These are phyloP conservation scores for Girardinus metallicus DNA, from an alignment of 2,797 vertebrate species.

Conservation along the genomic window DNA sequence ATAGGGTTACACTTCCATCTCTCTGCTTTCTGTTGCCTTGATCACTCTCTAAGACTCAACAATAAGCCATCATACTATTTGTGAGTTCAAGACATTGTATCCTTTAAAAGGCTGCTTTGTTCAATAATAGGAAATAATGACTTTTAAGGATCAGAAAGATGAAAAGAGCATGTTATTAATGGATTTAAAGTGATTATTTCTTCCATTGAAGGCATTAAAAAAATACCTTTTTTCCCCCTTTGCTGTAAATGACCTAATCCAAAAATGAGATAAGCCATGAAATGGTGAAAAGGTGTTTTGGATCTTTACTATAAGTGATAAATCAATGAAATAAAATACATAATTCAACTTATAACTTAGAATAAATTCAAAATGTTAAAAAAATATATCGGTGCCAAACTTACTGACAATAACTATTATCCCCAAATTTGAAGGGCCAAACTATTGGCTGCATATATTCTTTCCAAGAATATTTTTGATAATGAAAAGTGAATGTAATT, in stretches of 20 bases:
- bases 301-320: background rate
- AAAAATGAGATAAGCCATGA: background rate
- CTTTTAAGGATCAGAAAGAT: constrained; percentile 8
- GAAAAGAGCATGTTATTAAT: background rate
- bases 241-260: background rate
- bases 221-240: too few species aligned
- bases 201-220: background rate
- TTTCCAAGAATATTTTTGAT: background rate
- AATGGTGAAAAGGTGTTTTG: too few species aligned
- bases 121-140: constrained; percentile 3
- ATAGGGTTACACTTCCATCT: constrained; percentile 64
- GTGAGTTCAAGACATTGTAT: constrained; percentile 10
- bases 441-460: background rate
- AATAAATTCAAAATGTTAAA: background rate
- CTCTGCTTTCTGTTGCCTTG: constrained; percentile 5
- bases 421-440: background rate
- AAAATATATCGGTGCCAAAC: background rate
- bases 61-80: constrained; percentile 23
- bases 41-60: constrained; percentile 31
- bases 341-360: background rate
- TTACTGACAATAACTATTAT: background rate
- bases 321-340: background rate
- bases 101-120: constrained; percentile 2
- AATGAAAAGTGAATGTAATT: background rate
- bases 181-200: background rate